Evolutionary conservation across 2,113 vertebrate species (phyloP), one percentile per base, ranked within the genome.

Genomic region (Podilymbus podiceps): DNA sequence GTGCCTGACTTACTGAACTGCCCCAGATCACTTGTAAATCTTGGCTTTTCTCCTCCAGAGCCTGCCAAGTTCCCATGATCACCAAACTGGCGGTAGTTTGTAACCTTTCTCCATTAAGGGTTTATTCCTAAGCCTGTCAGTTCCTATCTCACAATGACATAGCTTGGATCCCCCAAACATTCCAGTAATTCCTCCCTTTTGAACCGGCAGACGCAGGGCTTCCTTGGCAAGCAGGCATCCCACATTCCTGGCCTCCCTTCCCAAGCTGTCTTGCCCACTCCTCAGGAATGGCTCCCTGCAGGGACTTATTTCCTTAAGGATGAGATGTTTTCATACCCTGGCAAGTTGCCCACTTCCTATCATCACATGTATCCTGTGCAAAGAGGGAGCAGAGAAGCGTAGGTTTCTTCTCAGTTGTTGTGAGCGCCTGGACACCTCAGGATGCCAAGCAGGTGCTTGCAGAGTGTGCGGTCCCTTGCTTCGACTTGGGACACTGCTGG

Each of bases 281-380:
- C 93, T 94, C 71, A 96, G 94, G 97, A 95, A 94, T 83, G 91
- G 94, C 90, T 97, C 91, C 92, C 96, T 1, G 59, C 92, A 93
- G 96, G 89, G 95, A 95, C 89, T 92, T 94, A 89, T 88, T 97
- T 97, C 95, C 96, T 97, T 69, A 91, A 95, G 96, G 93, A 97
- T 94, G 87, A 91, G 78, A 82, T 69, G 71, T 88, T 97, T 96
- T 95, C 93, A 97, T 91, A 94, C 87, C 59, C 95, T 97, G 96
- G 96, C 96, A 95, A 28, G 50, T 73, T 82, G 96, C 95, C 96
- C 87, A 89, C 47, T 95, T 88, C 58, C 95, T 91, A 82, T 96
- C 97, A 96, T 89, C 97, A 85, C 89, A 87, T 1, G 3, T 53
- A 87, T 87, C 84, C 77, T 7, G 0, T 71, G 69, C 84, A 89